Evolutionary conservation across 2,888 invertebrate species (phyloP).

Genomic region (Habroteleia sp.): DNA sequence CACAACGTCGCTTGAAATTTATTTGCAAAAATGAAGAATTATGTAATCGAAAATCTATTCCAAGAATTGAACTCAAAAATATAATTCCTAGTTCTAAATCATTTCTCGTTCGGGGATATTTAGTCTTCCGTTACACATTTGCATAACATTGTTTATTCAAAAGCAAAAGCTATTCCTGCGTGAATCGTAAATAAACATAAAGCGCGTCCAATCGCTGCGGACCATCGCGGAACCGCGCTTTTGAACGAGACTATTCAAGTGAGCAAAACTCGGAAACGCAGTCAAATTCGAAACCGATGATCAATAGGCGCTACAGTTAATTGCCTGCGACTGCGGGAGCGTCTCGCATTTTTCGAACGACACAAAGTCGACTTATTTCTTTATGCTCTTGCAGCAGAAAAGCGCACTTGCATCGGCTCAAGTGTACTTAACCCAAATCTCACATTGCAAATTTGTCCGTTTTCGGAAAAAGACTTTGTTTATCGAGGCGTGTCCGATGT

Average conservation of each 20-base stretch:
- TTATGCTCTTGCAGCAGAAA: conserved; percentile 24
- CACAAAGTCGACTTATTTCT: conserved; percentile 27
- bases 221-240: background rate
- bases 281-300: background rate
- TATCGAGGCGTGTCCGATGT: conserved; percentile 42
- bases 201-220: background rate
- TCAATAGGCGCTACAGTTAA: background rate
- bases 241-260: background rate
- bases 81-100: too few relatives aligned
- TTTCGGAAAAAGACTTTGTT: conserved; percentile 42
- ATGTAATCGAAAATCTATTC: too few relatives aligned
- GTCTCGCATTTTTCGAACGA: background rate
- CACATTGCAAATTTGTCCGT: conserved; percentile 51
- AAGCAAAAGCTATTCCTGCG: background rate
- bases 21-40: too few relatives aligned
- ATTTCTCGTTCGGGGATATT: too few relatives aligned
- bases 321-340: background rate
- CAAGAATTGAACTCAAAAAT: too few relatives aligned
- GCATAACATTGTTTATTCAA: conserved; percentile 9
- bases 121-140: too few relatives aligned
- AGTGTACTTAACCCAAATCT: conserved; percentile 56
- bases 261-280: background rate
- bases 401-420: conserved; percentile 27
- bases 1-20: too few relatives aligned
- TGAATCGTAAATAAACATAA: background rate